These are phyloP conservation scores for Sander lucioperca DNA, from an alignment of 2,113 vertebrate species.

Conservation along the genomic window DNA sequence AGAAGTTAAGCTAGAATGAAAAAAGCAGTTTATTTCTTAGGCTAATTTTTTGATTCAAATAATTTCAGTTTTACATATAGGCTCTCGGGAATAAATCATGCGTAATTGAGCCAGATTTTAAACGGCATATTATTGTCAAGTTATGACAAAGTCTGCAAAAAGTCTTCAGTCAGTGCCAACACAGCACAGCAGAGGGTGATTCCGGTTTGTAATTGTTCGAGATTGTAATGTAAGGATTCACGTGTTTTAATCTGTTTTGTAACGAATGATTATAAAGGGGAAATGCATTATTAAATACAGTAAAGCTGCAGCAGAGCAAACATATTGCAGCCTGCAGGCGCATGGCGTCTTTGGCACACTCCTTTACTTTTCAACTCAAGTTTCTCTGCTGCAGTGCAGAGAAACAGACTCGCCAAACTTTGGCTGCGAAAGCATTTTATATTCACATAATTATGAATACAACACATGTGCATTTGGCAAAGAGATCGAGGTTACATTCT, in stretches of 20 bases:
- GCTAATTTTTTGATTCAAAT: neutral
- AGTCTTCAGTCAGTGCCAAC: constrained; percentile 1
- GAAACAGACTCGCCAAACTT: neutral
- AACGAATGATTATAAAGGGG: constrained; percentile 16
- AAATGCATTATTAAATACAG: constrained; percentile 40
- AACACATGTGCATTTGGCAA: neutral
- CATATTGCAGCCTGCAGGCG: constrained; percentile 51
- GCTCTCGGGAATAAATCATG: neutral
- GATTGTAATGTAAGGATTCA: neutral
- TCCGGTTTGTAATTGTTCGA: neutral
- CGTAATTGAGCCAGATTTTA: neutral
- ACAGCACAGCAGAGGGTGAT: neutral
- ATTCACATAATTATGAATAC: neutral
- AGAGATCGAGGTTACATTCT: neutral
- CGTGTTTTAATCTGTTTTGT: constrained; percentile 2
- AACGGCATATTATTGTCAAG: neutral
- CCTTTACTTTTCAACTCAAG: constrained; percentile 29
- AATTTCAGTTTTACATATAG: neutral
- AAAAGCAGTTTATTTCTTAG: neutral
- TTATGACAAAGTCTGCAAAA: constrained; percentile 21
- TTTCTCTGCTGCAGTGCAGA: neutral
- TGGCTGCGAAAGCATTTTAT: neutral
- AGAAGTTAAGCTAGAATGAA: neutral
- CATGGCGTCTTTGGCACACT: constrained; percentile 58
- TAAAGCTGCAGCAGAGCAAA: constrained; percentile 22